A percentile compares a stretch with the other conserved stretches of the same genome.
phyloP scores from a whole-genome alignment of 2,113 vertebrate species.

The Dermatemys mawii region DNA sequence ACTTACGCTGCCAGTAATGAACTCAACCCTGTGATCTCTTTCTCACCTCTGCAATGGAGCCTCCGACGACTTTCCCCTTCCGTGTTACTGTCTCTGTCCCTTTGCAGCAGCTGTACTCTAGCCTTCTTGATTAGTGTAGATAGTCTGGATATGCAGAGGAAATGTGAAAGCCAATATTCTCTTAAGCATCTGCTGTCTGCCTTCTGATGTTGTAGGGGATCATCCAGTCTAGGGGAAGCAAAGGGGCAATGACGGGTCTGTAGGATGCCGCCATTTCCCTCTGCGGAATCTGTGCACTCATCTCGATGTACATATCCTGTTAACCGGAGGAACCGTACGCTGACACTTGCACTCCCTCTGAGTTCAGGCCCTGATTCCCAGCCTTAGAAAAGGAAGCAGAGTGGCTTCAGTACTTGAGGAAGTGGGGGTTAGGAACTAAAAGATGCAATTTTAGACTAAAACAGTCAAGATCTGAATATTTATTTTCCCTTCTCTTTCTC shows the following conservation, averaged over 20 bases:
- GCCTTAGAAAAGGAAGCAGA: not conserved
- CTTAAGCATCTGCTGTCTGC: not conserved
- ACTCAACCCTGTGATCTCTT: not conserved
- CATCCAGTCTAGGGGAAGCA: not conserved
- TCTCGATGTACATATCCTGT: not conserved
- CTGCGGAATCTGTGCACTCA: not conserved
- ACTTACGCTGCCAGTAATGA: not conserved
- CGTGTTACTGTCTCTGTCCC: not conserved
- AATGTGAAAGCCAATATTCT: not conserved
- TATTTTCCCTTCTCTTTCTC: constrained; percentile 9
- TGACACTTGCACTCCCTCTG: not conserved
- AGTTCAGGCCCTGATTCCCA: not conserved
- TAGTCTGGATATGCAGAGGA: not conserved
- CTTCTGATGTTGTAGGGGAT: not conserved
- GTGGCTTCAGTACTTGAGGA: not conserved
- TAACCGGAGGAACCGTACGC: too few species aligned
- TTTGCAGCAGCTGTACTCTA: not conserved
- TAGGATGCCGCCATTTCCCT: not conserved
- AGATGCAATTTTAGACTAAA: not conserved
- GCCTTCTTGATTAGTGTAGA: not conserved
- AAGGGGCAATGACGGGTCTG: not conserved
- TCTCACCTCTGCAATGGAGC: not conserved
- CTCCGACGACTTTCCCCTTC: not conserved
- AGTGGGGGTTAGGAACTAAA: not conserved
- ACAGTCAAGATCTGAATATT: constrained; percentile 30